Base-by-base conservation (phyloP, 2,113 vertebrate species). In the Helogale parvula region DNA sequence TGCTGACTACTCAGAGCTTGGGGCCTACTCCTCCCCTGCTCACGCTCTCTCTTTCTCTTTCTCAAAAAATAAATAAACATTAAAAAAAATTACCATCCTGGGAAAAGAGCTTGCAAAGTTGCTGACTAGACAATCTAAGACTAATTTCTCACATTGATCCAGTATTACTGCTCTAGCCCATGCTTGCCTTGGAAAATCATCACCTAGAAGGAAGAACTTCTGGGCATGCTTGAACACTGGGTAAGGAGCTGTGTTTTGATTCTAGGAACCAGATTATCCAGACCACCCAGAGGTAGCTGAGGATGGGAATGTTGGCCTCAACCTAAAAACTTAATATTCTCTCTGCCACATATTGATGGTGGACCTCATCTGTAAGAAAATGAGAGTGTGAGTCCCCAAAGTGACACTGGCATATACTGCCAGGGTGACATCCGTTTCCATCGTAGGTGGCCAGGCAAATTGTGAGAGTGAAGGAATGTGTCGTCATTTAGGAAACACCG, bases 191-290 rank as follows among this genome's bases (percentile, higher is more conserved):
- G 17, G 47, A 90, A 95, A 97, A 25, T 38, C 25, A 23, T 84
- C 11, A 13, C 54, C 17, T 52, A 72, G 76, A 80, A 93, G 68
- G 47, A 88, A 23, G 8, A 93, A 76, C 31, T 97, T 85, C 25
- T 16, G 85, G 45, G 45, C 15, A 33, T 88, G 29, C 35, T 69
- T 71, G n/a, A 71, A 45, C 65, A 45, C 52, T 93, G 45, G 92
- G n/a, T 29, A 71, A 97, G 35, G 15, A 92, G n/a, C 16, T 60
- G 69, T 33, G 47, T 88, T 88, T 52, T 85, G 21, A 72, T 77
- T 82, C 27, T 12, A 76, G 63, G 50, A 92, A 27, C 1, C 8
- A 47, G 27, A 63, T 85, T 74, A 76, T 95, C 54, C 14, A 92
- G 47, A 93, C 31, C n/a, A 90, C 68, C 83, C 6, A 33, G 41